These are phyloP conservation scores for Nineta flava DNA, from an alignment of 2,888 invertebrate species.

Conservation along the genomic window DNA sequence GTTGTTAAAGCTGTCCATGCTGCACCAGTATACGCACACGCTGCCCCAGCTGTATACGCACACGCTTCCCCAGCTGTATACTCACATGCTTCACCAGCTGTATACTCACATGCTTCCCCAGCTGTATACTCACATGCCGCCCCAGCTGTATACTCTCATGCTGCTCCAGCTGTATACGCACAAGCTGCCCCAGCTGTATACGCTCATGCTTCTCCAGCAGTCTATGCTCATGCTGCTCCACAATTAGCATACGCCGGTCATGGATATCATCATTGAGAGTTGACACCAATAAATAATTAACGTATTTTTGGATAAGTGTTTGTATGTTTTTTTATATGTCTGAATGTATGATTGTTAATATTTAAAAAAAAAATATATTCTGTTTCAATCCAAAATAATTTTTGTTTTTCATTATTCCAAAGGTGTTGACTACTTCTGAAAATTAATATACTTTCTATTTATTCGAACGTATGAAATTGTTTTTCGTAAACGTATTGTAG, in stretches of 20 bases:
- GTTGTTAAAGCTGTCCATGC: background rate
- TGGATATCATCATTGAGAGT: too few species aligned
- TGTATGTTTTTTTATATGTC: too few species aligned
- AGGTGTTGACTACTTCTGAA: too few species aligned
- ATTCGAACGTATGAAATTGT: too few species aligned
- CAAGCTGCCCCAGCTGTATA: background rate
- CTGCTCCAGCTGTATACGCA: background rate
- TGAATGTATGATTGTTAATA: too few species aligned
- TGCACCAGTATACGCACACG: background rate
- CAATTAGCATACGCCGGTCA: background rate
- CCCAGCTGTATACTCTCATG: background rate
- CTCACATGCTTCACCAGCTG: background rate
- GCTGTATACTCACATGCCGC: background rate
- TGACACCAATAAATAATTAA: too few species aligned
- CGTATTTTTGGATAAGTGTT: too few species aligned
- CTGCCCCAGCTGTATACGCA: background rate
- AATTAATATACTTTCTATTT: too few species aligned
- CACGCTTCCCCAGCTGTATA: background rate
- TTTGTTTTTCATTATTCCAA: too few species aligned
- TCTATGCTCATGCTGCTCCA: constrained; percentile 3
- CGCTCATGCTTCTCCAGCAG: background rate
- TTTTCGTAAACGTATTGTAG: too few species aligned
- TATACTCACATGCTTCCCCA: constrained; percentile 5
- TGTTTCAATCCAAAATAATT: too few species aligned
- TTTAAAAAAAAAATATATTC: too few species aligned